phyloP scores from a whole-genome alignment of 2,113 vertebrate species.

The Phoxinus phoxinus region DNA sequence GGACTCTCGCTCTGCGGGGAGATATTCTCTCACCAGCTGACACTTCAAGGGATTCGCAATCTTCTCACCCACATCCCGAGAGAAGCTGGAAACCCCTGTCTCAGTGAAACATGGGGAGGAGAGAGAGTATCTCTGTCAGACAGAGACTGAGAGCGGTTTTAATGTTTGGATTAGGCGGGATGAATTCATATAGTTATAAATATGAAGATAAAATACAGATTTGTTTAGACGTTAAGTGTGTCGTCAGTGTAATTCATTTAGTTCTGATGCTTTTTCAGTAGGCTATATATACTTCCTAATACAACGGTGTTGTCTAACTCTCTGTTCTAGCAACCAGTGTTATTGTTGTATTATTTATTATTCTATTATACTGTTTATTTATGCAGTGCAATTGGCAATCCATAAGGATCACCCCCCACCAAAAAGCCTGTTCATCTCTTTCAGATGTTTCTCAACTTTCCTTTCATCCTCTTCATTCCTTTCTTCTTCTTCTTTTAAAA shows the following conservation, averaged over 20 bases:
- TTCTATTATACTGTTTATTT: neutral
- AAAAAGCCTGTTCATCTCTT: neutral
- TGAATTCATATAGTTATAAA: neutral
- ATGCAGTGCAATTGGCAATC: neutral
- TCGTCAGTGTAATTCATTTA: neutral
- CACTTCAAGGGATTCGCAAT: conserved; percentile 37
- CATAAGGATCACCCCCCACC: neutral
- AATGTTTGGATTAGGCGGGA: neutral
- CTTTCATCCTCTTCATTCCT: neutral
- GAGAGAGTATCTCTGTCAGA: neutral
- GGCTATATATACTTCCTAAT: neutral
- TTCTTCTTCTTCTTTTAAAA: neutral
- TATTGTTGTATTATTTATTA: neutral
- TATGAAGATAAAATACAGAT: neutral
- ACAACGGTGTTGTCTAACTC: neutral
- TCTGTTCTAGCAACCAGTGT: neutral
- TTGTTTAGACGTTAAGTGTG: neutral
- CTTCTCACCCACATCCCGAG: conserved; percentile 17
- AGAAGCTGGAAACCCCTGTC: conserved; percentile 15
- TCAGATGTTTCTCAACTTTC: neutral
- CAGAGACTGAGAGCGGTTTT: neutral
- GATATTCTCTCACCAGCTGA: conserved; percentile 30
- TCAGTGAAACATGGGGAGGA: neutral
- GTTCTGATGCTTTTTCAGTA: neutral
- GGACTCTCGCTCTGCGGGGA: neutral